Base-by-base conservation (phyloP, 2,888 invertebrate species). In the Cerceris rybyensis region DNA sequence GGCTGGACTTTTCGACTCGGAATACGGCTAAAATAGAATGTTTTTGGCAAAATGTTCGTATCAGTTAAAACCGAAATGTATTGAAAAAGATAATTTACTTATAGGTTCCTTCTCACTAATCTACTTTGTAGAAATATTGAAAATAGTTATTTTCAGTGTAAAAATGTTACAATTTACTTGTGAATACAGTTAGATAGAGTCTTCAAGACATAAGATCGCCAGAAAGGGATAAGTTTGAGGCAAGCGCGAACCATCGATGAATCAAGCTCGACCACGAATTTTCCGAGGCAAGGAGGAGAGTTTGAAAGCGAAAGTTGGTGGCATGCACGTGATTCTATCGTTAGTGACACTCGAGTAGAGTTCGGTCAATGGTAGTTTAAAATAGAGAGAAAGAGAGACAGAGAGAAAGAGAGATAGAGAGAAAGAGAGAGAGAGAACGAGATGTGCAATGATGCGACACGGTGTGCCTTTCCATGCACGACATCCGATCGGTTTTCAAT, bases 341-440 rank as follows among this genome's bases (percentile, higher is more conserved):
- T 89, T 89, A 89, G 82, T 88, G 76, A 89, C 88, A 85, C 86
- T 88, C 84, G 89, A 89, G 88, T 90, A 87, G 80, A 88, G 87
- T 84, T 83, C 77, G 81, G 87, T 90, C 87, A 88, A 89, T 89
- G 89, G 88, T 88, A 87, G 89, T 87, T 89, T 89, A 86, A 90
- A 89, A 89, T 88, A 90, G 82, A 83, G 85, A 84, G 55, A 71
- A 73, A 46, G 71, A 61, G 28, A 28, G 28, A 28, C 2, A 28
- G 28, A 28, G 28, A 28, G 28, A 28, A 4, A 46, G 49, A 72
- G 71, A 81, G 70, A 71, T 72, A n/a, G n/a, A n/a, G n/a, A n/a
- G 28, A 28, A 4, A 28, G 28, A 28, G 28, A 28, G 28, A 28
- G 28, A 28, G 28, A 46, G 49, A 72, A 80, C 71, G 71, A 81